phyloP scores from a whole-genome alignment of 2,113 vertebrate species.

The Monopterus albus region DNA sequence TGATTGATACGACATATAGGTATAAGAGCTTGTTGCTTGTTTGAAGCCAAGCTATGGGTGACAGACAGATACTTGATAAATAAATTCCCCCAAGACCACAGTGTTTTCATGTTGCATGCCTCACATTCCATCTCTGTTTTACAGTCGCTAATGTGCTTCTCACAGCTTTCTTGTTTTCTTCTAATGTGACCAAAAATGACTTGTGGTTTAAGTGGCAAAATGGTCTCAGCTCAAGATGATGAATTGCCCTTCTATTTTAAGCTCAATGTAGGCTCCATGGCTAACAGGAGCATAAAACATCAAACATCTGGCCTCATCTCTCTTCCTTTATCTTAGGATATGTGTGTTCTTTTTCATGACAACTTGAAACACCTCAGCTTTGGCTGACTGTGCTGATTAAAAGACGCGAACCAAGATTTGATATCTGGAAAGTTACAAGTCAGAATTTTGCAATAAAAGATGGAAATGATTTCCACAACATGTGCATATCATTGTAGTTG shows the following conservation, averaged over 20 bases:
- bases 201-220: slow-evolving; percentile 61
- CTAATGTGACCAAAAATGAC: slow-evolving; percentile 74
- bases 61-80: slow-evolving; percentile 81
- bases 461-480: slow-evolving; percentile 48
- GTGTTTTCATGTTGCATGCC: slow-evolving; percentile 80
- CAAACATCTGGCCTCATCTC: slow-evolving; percentile 46
- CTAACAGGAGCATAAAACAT: slow-evolving; percentile 40
- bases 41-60: slow-evolving; percentile 64
- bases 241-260: slow-evolving; percentile 62
- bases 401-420: slow-evolving; percentile 29
- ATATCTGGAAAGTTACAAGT: slow-evolving; percentile 56
- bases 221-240: slow-evolving; percentile 60
- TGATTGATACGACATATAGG: slow-evolving; percentile 45
- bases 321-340: slow-evolving; percentile 42
- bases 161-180: slow-evolving; percentile 73
- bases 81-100: slow-evolving; percentile 75
- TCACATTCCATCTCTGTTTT: slow-evolving; percentile 79
- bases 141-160: slow-evolving; percentile 78
- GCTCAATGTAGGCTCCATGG: slow-evolving; percentile 23
- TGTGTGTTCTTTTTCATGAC: slow-evolving; percentile 1
- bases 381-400: slow-evolving; percentile 36
- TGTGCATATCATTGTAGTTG: slow-evolving; percentile 20
- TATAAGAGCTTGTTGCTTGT: slow-evolving; percentile 63
- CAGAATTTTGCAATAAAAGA: slow-evolving; percentile 56
- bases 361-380: slow-evolving; percentile 26